Percentiles rank a stretch among this genome's conserved stretches.
These are phyloP conservation scores for Thymallus thymallus DNA, from an alignment of 2,113 vertebrate species.

Conservation along the genomic window DNA sequence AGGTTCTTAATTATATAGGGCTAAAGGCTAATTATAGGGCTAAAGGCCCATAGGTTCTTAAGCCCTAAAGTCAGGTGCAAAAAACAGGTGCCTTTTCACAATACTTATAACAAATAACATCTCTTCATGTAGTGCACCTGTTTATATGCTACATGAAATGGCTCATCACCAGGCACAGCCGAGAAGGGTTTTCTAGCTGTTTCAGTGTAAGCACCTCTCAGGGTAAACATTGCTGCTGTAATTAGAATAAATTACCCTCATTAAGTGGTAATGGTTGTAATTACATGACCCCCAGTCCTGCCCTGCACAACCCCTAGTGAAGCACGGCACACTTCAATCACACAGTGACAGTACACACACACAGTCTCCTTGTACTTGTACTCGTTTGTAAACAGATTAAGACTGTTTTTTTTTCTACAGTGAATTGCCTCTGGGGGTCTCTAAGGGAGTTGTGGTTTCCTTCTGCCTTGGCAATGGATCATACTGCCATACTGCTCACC, in stretches of 20 bases:
- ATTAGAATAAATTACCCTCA: slow-evolving; percentile 57
- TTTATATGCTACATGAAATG: no score
- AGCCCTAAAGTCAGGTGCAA: no score
- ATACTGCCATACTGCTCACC: background rate
- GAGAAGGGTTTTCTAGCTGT: background rate
- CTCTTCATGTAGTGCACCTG: slow-evolving; percentile 44
- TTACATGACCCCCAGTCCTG: slow-evolving; percentile 43
- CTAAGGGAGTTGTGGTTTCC: slow-evolving; percentile 15
- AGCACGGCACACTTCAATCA: no score
- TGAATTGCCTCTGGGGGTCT: slow-evolving; percentile 27
- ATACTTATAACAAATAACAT: background rate
- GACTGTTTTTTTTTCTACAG: background rate
- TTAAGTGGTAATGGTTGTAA: slow-evolving; percentile 57
- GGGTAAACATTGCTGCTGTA: slow-evolving; percentile 36
- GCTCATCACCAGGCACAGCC: background rate
- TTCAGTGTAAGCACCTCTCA: slow-evolving; percentile 20
- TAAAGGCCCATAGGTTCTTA: no score
- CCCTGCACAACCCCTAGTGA: slow-evolving; percentile 21
- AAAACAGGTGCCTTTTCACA: background rate
- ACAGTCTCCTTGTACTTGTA: slow-evolving; percentile 11
- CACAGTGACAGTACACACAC: no score
- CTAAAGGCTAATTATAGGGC: no score
- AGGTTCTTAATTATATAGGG: no score
- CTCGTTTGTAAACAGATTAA: slow-evolving; percentile 37
- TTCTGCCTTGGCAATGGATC: background rate